A percentile compares a stretch with the other conserved stretches of the same genome.
Conservation (phyloP, 2,888 invertebrate genomes). For the Agrochola lychnidis region DNA sequence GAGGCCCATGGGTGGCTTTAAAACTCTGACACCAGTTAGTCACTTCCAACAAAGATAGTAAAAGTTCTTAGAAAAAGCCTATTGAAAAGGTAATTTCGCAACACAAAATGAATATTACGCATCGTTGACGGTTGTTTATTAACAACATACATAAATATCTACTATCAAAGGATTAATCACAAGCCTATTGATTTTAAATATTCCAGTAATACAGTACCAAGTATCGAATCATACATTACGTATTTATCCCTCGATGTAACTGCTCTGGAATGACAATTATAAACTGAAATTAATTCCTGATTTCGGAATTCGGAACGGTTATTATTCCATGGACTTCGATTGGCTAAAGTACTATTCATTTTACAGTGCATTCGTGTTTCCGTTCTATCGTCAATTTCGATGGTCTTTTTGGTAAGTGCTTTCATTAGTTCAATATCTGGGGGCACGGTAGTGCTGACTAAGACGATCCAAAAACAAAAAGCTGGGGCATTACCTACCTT, state of each 20-base stretch:
- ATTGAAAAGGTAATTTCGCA: background rate
- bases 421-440: background rate
- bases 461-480: no score
- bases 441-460: no score
- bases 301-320: conserved; percentile 13
- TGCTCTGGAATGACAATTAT: conserved; percentile 28
- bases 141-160: background rate
- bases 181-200: background rate
- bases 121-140: background rate
- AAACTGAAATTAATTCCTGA: conserved; percentile 34
- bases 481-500: no score
- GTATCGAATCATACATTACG: background rate
- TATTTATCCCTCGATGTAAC: conserved; percentile 8
- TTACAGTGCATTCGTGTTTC: background rate
- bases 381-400: background rate
- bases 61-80: no score
- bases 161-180: background rate
- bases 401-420: background rate
- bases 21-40: no score
- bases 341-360: background rate
- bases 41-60: no score
- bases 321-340: conserved; percentile 12
- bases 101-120: background rate
- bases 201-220: background rate
- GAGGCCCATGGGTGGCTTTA: no score